Evolutionary conservation across 2,888 invertebrate genomes (phyloP).

Genomic region (Tethea ocularis): DNA sequence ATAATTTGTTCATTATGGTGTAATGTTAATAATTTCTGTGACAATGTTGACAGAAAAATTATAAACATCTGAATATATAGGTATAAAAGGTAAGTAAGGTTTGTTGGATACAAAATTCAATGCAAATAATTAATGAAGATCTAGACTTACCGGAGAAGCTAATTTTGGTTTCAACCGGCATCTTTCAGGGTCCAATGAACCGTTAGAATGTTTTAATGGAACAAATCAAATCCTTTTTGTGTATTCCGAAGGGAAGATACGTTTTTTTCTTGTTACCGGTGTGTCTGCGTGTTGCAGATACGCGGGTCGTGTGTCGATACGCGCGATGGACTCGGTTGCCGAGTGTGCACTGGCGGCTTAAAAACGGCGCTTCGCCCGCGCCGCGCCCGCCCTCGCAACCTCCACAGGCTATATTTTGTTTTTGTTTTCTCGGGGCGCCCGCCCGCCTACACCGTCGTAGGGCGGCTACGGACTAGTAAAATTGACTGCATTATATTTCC

Average conservation of each 20-base stretch:
- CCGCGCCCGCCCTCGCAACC: slow-evolving; percentile 48
- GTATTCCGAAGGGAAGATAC: slow-evolving; percentile 24
- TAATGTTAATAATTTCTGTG: neutral
- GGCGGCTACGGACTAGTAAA: slow-evolving; percentile 24
- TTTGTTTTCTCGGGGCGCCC: slow-evolving; percentile 51
- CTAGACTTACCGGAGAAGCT: slow-evolving; percentile 78
- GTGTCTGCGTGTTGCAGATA: slow-evolving; percentile 55
- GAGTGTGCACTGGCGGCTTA: slow-evolving; percentile 66
- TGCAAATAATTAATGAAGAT: slow-evolving; percentile 19
- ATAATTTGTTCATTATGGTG: neutral
- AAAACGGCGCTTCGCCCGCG: slow-evolving; percentile 55
- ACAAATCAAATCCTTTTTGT: slow-evolving; percentile 22
- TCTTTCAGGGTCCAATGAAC: slow-evolving; percentile 40
- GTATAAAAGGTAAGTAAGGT: neutral
- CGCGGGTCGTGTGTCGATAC: slow-evolving; percentile 46
- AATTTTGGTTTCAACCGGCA: slow-evolving; percentile 80
- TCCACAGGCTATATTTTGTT: slow-evolving; percentile 41
- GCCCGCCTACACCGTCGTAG: slow-evolving; percentile 33
- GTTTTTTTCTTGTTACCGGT: slow-evolving; percentile 32
- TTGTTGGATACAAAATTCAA: slow-evolving; percentile 5
- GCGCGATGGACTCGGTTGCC: slow-evolving; percentile 64
- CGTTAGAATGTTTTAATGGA: slow-evolving; percentile 8
- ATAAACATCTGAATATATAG: neutral
- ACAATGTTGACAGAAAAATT: neutral
- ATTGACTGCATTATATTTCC: slow-evolving; percentile 35